These are phyloP conservation scores for Ctenicera cuprea DNA, from an alignment of 2,888 invertebrate genomes.

Conservation along the genomic window DNA sequence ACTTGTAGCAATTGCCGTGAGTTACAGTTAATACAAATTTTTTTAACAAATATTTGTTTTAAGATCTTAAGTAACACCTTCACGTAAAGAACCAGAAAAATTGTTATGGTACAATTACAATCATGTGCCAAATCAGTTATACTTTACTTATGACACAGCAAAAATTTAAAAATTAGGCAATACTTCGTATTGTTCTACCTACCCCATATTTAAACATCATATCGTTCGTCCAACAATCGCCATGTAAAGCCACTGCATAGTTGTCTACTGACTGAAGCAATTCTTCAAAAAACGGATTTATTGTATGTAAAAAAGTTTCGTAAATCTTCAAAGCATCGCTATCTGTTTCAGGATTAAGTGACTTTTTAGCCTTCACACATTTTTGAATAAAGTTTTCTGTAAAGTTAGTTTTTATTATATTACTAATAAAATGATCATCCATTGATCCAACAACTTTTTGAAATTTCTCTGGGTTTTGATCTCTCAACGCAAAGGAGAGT, in stretches of 20 bases:
- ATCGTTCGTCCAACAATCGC: slow-evolving; percentile 58
- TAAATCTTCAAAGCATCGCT: neutral
- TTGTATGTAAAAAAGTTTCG: neutral
- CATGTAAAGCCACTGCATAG: slow-evolving; percentile 51
- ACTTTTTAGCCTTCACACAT: neutral
- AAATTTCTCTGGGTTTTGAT: slow-evolving; percentile 57
- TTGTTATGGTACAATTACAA: too few species aligned
- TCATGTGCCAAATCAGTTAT: too few species aligned
- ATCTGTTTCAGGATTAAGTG: neutral
- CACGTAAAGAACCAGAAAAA: too few species aligned
- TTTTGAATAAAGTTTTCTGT: neutral
- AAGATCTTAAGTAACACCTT: too few species aligned
- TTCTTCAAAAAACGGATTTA: neutral
- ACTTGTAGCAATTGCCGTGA: too few species aligned
- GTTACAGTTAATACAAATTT: too few species aligned
- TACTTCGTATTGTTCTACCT: too few species aligned
- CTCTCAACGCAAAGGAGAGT: slow-evolving; percentile 61
- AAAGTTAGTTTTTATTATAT: neutral
- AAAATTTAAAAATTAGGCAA: too few species aligned
- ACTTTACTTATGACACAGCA: too few species aligned
- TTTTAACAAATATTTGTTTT: too few species aligned
- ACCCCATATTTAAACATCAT: too few species aligned
- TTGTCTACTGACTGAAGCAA: slow-evolving; percentile 30
- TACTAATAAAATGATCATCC: neutral
- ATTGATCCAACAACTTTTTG: neutral